Conservation (phyloP, 2,888 invertebrate genomes). For the Cephus spinipes region DNA sequence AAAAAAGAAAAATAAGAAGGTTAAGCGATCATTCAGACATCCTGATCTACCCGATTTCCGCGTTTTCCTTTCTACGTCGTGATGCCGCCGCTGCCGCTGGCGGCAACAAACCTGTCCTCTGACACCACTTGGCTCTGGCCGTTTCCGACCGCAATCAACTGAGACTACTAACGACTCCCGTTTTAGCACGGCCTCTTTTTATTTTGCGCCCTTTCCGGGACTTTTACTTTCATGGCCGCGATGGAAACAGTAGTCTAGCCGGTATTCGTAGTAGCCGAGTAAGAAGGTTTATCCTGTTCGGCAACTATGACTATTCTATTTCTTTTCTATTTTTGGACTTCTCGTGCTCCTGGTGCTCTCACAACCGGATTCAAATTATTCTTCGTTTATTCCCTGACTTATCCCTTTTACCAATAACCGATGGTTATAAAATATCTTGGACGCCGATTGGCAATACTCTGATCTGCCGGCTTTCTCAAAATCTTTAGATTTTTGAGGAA, state of each 20-base stretch:
- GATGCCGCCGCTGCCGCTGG: background rate
- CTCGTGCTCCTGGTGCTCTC: background rate
- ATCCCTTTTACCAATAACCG: background rate
- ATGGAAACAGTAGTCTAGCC: constrained; percentile 26
- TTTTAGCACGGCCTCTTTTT: constrained; percentile 5
- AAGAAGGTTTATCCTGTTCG: background rate
- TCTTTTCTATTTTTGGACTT: background rate
- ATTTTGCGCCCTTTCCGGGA: constrained; percentile 6
- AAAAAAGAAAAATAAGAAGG: background rate
- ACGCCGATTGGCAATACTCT: background rate
- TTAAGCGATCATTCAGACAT: background rate
- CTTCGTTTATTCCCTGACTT: background rate
- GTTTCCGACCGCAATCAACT: background rate
- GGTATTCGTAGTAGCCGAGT: constrained; percentile 11
- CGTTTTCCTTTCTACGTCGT: background rate
- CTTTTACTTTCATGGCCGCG: constrained; percentile 37
- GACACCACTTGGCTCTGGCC: background rate
- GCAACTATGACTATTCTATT: background rate
- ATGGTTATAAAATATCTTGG: background rate
- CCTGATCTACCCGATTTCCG: background rate
- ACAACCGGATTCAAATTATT: background rate
- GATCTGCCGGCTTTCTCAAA: background rate
- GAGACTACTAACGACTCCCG: background rate
- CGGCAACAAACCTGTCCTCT: background rate
- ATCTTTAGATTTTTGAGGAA: background rate